Percentiles rank a stretch among this genome's conserved stretches.
Evolutionary conservation across 2,113 vertebrate genomes (phyloP).

Genomic region (Antechinus flavipes): DNA sequence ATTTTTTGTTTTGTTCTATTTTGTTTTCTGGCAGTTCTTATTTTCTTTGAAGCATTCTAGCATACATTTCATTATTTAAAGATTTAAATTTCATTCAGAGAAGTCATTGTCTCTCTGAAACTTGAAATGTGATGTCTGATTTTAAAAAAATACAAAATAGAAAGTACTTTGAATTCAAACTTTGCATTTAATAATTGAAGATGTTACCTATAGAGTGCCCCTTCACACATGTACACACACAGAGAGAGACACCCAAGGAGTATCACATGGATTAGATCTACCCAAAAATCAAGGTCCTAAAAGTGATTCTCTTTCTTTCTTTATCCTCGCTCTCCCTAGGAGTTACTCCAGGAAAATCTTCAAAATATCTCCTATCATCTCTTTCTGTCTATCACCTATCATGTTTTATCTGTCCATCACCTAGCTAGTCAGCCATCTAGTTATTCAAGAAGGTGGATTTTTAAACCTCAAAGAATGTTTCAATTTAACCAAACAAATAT

Average conservation of each 20-base stretch:
- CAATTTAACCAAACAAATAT: neutral
- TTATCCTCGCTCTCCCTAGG: neutral
- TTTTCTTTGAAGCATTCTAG: constrained; percentile 30
- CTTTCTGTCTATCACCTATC: neutral
- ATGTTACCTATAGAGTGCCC: neutral
- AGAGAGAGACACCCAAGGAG: neutral
- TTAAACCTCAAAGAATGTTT: neutral
- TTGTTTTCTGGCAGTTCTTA: neutral
- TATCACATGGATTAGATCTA: neutral
- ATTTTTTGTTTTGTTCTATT: constrained; percentile 37
- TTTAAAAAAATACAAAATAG: neutral
- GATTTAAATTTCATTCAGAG: constrained; percentile 31
- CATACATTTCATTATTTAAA: constrained; percentile 55
- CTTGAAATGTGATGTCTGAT: constrained; percentile 38
- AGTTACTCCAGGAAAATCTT: neutral
- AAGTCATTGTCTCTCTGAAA: constrained; percentile 27
- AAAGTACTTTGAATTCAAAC: constrained; percentile 30
- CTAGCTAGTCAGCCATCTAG: neutral
- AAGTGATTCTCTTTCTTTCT: neutral
- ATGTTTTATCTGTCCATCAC: neutral
- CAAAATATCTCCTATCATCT: neutral
- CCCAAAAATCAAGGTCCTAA: neutral
- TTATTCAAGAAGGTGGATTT: neutral
- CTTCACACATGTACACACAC: neutral
- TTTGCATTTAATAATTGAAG: neutral